Evolutionary conservation across 2,797 vertebrate genomes (phyloP), one percentile per base, ranked within the genome.

Genomic region (Cuniculus paca): DNA sequence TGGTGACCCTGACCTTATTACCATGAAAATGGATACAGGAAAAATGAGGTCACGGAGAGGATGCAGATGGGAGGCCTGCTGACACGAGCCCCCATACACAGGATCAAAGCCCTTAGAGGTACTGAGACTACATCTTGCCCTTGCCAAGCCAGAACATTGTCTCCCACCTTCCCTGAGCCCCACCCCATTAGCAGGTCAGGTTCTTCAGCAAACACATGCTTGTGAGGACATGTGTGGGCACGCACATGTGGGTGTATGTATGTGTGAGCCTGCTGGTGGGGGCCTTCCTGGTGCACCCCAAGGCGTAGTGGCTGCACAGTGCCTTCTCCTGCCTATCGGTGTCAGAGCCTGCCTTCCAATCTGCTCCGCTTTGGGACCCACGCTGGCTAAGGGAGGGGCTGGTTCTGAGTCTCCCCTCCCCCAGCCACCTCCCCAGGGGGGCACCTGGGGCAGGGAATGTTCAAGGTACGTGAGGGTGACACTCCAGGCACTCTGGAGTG

Each of bases 141-240:
- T 90, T 61, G 81, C 89, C 2, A 77, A 85, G 22, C 81, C 50
- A 36, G 81, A 65, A 78, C 24, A 7, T 36, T 54, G 36, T 75
- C 81, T 96, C 72, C 75, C 81, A 34, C 87, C 87, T 96, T 88
- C 75, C 68, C 42, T 7, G 58, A 93, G 87, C 94, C 89, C 79
- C 90, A 96, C 96, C 95, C 96, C 91, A 96, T 94, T 54, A 78
- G 95, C 96, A 97, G 97, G 96, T 97, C 97, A 96, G 97, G 97
- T 98, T 96, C 90, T 96, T 97, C 93, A 96, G 84, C 93, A 97
- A 95, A 97, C 60, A 80, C 82, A 75, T 45, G 91, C 93, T 61
- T 94, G 63, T 63, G 39, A 91, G 72, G 80, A 61, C 93, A 0
- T 85, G 97, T 70, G 84, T 88, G 65, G 94, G 81, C 96, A 68